Evolutionary conservation across 2,888 invertebrate genomes (phyloP), one percentile per base, ranked within the genome.

Genomic region (Apodemia hepburni): DNA sequence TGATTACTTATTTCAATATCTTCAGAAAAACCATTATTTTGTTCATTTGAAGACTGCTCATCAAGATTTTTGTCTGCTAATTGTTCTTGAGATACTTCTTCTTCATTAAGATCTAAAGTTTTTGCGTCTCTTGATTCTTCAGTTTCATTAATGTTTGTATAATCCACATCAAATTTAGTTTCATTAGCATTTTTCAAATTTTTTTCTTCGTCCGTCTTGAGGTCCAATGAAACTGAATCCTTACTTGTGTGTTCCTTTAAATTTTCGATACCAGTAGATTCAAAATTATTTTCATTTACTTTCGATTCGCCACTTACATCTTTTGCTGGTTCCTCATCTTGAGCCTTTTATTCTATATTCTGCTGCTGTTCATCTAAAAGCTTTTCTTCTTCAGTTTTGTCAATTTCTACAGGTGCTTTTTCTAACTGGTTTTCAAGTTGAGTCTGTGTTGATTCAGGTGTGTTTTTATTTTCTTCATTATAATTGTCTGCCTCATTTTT

Each of bases 1-100:
- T 61, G 33, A 42, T 58, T 58, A 45, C 8, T 61, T 12, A 45
- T 59, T 62, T 59, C 58, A 35, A 35, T 33, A 22, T 61, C 59
- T 57, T 49, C 64, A 17, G 27, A 57, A 47, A 8, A 8, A 57
- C 15, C 15, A 27, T 57, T 57, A 15, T 27, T 27, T 54, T 54
- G 12, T 27, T 54, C 12, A 54, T 54, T 54, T 54, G 18, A 11
- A 9, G 27, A 6, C 7, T 27, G 54, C 7, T 54, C 22, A 15
- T 27, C 22, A 15, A 22, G 12, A 27, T 54, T 27, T 27, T 54
- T 54, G 12, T 54, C 27, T 18, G 22, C 4, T 22, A 27, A 22
- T 15, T 5, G 18, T 11, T 27, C 22, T 22, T 12, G 2, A 54
- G 12, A 12, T 12, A 15, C 2, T 54, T 54, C 54, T 15, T 15